Evolutionary conservation across 1,140 invertebrate genomes (phyloP).

Genomic region (Globodera ellingtonae): DNA sequence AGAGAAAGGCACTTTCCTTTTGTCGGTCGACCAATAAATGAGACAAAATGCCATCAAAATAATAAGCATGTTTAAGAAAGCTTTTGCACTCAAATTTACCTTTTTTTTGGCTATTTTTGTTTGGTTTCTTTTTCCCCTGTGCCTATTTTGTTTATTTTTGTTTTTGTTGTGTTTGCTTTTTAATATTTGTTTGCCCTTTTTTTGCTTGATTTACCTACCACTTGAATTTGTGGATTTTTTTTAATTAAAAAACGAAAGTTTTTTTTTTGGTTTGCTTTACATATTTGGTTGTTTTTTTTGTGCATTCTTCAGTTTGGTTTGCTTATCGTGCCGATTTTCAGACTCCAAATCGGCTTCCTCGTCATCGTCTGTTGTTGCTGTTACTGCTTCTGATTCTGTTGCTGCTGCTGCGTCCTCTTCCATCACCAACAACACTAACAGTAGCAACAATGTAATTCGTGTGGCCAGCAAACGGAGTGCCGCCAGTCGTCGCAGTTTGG

Average conservation of each 20-base stretch:
- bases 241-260: too few species aligned
- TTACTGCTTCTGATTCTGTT: background rate
- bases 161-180: background rate
- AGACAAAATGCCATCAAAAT: too few species aligned
- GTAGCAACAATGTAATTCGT: background rate
- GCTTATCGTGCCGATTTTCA: constrained; percentile 6
- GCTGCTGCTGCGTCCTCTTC: background rate
- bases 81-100: too few species aligned
- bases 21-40: too few species aligned
- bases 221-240: too few species aligned
- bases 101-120: background rate
- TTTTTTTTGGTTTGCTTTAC: background rate
- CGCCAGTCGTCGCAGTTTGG: background rate
- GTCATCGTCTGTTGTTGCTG: background rate
- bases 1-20: too few species aligned
- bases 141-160: background rate
- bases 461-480: background rate
- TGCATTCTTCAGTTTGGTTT: background rate
- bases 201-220: too few species aligned
- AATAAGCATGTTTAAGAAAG: too few species aligned
- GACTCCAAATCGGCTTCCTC: constrained; percentile 3
- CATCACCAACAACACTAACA: background rate
- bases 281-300: constrained; percentile 3
- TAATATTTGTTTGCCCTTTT: background rate
- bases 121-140: background rate